Evolutionary conservation across 2,113 vertebrate species (phyloP).

Genomic region (Jaculus jaculus): DNA sequence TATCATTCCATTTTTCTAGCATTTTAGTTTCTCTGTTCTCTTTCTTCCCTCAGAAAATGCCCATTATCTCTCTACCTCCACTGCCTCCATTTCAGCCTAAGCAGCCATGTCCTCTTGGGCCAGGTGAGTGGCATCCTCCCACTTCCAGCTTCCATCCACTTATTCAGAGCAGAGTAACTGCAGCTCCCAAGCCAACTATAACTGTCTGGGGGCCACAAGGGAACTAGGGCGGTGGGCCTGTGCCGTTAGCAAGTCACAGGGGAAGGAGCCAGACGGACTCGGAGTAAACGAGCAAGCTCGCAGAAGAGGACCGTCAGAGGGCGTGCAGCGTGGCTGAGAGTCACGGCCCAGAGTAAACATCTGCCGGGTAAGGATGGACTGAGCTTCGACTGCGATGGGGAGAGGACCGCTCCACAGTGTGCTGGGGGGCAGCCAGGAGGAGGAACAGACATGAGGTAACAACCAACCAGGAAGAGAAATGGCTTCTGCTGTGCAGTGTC

Average conservation of each 20-base stretch:
- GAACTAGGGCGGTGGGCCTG: neutral
- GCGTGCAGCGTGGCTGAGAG: neutral
- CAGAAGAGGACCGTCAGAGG: neutral
- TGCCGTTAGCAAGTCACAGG: neutral
- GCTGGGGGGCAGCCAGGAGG: no score
- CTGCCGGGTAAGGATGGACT: no score
- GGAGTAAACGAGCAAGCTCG: accelerated
- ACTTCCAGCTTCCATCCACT: neutral
- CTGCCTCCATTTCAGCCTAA: neutral
- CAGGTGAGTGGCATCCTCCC: neutral
- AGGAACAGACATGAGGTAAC: no score
- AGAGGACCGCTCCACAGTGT: no score
- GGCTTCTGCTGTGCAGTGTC: no score
- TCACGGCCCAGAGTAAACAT: no score
- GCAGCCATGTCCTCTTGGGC: no score
- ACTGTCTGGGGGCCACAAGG: no score
- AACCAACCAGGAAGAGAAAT: no score
- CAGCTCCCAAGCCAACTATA: no score
- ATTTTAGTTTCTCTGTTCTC: neutral
- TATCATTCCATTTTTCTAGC: accelerated
- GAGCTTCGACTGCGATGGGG: no score
- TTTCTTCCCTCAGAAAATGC: neutral
- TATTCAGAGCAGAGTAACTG: accelerated
- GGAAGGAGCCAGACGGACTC: neutral
- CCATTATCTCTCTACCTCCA: neutral